Base-by-base conservation (phyloP, 1,140 invertebrate genomes). In the Atopsyche davidsoni region DNA sequence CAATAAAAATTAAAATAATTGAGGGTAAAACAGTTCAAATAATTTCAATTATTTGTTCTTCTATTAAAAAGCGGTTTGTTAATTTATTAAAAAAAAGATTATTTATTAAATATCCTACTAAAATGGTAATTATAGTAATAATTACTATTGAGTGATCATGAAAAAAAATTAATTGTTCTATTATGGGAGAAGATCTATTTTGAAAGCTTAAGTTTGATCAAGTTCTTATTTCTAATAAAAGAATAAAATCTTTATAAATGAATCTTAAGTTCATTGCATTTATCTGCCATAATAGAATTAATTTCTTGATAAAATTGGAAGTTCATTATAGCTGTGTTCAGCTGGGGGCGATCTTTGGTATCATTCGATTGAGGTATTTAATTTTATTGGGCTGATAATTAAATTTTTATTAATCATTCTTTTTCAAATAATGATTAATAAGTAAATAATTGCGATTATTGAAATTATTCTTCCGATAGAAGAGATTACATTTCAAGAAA, bases 1-100 rank as follows among this genome's bases (percentile, higher is more conserved):
- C 78, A 72, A 83, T 76, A 68, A 80, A 75, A 61, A 82, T 65
- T 67, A 83, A 67, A 63, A 79, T 75, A 59, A 83, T 60, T 51
- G 72, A 68, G 11, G 78, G 79, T 44, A 78, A 41, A 62, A 82
- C 67, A 42, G 77, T 81, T 76, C 77, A 82, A 69, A 82, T 75
- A 64, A 78, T 63, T 75, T 83, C 79, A 70, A 82, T 72, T 16
- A 10, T 73, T 65, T 75, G 70, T 1, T 65, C 66, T 49, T 77
- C 73, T 60, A 76, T 55, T 46, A 78, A 53, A 57, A 64, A 72
- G 61, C 70, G 71, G 62, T 72, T 70, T 58, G 63, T 67, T 59
- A 62, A 70, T 59, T 64, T 71, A 67, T 72, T 76, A 61, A 67
- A 64, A 62, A 75, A 68, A 64, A 75, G 41, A 39, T 43, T 68